Evolutionary conservation across 2,888 invertebrate species (phyloP).

Genomic region (Caradrina kadenii): DNA sequence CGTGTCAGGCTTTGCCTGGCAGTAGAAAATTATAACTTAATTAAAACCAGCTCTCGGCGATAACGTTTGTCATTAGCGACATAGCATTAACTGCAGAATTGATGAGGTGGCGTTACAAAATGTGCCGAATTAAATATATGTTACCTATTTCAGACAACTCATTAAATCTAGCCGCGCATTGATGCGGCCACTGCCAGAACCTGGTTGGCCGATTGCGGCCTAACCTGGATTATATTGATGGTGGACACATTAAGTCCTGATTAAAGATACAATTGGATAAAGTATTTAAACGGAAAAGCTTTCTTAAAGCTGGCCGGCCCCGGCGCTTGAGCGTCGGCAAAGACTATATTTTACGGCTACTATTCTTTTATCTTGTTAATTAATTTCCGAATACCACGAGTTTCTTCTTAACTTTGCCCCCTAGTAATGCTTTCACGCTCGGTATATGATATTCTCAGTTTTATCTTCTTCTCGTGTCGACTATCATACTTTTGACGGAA

Average conservation of each 20-base stretch:
- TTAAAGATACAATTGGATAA: background rate
- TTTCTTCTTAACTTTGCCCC: background rate
- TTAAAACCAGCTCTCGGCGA: background rate
- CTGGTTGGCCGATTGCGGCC: background rate
- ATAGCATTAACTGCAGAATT: background rate
- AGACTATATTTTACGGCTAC: background rate
- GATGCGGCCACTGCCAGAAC: background rate
- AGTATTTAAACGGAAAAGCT: background rate
- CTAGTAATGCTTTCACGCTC: background rate
- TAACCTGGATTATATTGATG: conserved; percentile 9
- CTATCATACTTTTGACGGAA: background rate
- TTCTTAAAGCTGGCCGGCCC: background rate
- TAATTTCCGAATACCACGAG: background rate
- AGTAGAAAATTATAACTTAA: background rate
- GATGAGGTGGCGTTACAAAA: background rate
- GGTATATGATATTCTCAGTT: background rate
- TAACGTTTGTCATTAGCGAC: background rate
- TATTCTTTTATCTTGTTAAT: conserved; percentile 2
- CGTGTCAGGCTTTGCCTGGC: background rate
- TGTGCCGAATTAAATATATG: background rate
- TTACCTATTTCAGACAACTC: background rate
- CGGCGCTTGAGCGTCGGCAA: background rate
- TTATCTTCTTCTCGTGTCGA: too few relatives aligned
- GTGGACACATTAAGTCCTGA: background rate
- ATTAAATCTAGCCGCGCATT: background rate